Evolutionary conservation across 2,797 vertebrate genomes (phyloP), one percentile per base, ranked within the genome.

Genomic region (Yasuhikotakia modesta): DNA sequence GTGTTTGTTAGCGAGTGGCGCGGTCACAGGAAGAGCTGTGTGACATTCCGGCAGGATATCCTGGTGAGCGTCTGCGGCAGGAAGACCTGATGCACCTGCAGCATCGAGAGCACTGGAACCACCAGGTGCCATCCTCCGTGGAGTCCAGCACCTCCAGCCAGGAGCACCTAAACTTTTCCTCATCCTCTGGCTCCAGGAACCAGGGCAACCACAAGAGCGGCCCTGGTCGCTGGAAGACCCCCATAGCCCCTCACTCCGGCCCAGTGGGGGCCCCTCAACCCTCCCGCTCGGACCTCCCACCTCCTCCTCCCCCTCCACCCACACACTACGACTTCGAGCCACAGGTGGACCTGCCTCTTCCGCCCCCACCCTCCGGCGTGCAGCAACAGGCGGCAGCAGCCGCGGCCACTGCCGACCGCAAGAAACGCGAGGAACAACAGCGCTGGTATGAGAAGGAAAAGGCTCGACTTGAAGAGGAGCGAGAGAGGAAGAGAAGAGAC

Each of bases 391-490:
- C 90, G 0, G 90, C 87, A 10, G 77, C 87, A 0, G 82, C 90
- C 0, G 90, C 88, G 0, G 92, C 92, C 79, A 86, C 63, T 5
- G 93, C 95, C 0, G 98, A 98, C 86, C 94, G 95, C 52, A 96
- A 94, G 86, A 98, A 99, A 70, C 89, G 98, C 0, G 97, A 99
- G 84, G 98, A 99, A 84, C 97, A 99, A 86, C 98, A 98, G 86
- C 93, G 96, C 76, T 99, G 98, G 98, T 99, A 99, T 84, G 98
- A 99, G 86, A 99, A 98, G 84, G 98, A 99, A 87, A 99, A 99
- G 43, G 98, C 98, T 0, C 94, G 97, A 2, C 92, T 99, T 70
- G 98, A 99, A 79, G 98, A 99, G 79, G 98, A 99, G 83, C 92
- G 97, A 55, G 97, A 99, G 77, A 91, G 97, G 85, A 97, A 97